Percentiles rank a stretch among this genome's conserved stretches.
phyloP scores from a whole-genome alignment of 2,888 invertebrate species.

The Pocota personata region DNA sequence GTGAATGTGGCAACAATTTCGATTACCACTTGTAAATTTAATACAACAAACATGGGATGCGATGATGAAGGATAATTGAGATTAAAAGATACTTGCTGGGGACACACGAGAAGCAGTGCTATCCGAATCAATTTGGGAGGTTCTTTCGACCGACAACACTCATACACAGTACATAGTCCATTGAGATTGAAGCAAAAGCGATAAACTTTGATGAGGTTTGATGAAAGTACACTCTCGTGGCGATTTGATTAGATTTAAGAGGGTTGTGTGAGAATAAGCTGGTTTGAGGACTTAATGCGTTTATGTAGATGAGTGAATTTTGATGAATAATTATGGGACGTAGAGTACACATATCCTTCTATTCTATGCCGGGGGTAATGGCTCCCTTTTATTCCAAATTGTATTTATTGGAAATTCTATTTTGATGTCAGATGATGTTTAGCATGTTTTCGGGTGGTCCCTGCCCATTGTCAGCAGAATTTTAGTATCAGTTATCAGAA shows the following conservation, averaged over 20 bases:
- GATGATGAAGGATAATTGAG: slow-evolving; percentile 60
- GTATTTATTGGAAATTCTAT: slow-evolving; percentile 1
- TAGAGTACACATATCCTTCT: not conserved
- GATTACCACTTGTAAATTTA: slow-evolving; percentile 70
- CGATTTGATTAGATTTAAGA: slow-evolving; percentile 21
- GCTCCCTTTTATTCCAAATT: not conserved
- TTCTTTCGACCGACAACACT: not conserved
- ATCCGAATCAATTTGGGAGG: slow-evolving; percentile 25
- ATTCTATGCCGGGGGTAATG: not conserved
- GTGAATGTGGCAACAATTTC: slow-evolving; percentile 61
- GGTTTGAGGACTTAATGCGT: slow-evolving; percentile 12
- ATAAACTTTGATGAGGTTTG: slow-evolving; percentile 55
- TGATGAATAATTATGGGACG: slow-evolving; percentile 53
- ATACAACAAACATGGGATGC: slow-evolving; percentile 65
- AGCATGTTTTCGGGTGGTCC: not conserved
- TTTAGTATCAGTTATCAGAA: not conserved
- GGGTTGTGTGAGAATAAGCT: not conserved
- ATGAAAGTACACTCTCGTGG: slow-evolving; percentile 39
- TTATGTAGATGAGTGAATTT: slow-evolving; percentile 48
- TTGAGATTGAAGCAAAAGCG: slow-evolving; percentile 45
- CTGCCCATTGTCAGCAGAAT: not conserved
- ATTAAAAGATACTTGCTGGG: slow-evolving; percentile 55
- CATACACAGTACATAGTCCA: not conserved
- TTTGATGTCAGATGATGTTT: not conserved
- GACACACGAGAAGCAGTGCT: not conserved